Evolutionary conservation across 2,797 vertebrate species (phyloP).

Genomic region (Heteromormyrus szaboi): DNA sequence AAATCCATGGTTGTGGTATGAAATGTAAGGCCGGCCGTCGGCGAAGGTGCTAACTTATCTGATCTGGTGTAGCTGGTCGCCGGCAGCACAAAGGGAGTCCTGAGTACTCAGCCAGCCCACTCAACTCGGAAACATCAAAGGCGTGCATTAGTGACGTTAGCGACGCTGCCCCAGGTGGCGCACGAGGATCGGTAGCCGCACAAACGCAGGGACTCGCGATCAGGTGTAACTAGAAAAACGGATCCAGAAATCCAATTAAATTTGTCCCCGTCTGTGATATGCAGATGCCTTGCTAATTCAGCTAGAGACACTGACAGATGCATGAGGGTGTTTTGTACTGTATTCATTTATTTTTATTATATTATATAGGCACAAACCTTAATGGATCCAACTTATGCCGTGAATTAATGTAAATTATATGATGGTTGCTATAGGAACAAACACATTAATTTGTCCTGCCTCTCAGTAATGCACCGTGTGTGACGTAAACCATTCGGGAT

Average conservation of each 20-base stretch:
- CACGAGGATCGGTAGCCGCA: not conserved
- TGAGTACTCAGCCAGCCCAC: not conserved
- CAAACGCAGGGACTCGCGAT: not conserved
- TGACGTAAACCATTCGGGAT: not conserved
- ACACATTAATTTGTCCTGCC: not conserved
- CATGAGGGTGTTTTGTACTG: not conserved
- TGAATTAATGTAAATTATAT: not conserved
- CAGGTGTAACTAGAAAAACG: not conserved
- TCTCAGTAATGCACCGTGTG: not conserved
- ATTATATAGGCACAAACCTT: not conserved
- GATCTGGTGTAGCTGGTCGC: not conserved
- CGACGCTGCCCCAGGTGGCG: not conserved
- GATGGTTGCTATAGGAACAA: constrained; percentile 1
- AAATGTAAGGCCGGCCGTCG: not conserved
- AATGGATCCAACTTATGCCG: not conserved
- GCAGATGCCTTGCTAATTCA: not conserved
- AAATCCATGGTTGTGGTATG: not conserved
- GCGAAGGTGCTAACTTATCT: not conserved
- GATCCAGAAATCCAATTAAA: not conserved
- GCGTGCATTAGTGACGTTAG: not conserved
- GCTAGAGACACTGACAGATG: not conserved
- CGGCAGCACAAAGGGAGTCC: not conserved
- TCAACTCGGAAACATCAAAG: not conserved
- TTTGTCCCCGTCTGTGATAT: not conserved
- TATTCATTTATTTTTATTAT: not conserved